phyloP scores from a whole-genome alignment of 2,797 vertebrate species.

The Labeo calbasu region DNA sequence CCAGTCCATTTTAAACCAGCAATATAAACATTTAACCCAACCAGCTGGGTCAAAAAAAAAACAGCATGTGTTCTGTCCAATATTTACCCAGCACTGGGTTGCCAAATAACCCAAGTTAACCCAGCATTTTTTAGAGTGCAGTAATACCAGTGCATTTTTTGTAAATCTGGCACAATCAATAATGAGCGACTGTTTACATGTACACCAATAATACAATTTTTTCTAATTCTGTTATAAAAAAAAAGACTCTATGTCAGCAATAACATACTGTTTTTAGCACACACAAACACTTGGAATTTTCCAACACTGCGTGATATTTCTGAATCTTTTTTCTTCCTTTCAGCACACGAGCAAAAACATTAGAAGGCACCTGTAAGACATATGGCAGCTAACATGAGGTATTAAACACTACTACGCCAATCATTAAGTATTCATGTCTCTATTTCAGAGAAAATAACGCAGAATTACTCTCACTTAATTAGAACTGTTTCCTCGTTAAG shows the following conservation, averaged over 20 bases:
- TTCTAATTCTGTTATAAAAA: not conserved
- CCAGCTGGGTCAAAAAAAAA: no score
- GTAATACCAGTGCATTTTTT: not conserved
- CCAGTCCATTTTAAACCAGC: no score
- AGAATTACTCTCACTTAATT: constrained; percentile 75
- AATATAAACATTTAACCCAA: no score
- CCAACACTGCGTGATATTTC: not conserved
- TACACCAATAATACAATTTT: not conserved
- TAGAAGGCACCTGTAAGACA: constrained; percentile 27
- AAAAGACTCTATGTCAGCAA: not conserved
- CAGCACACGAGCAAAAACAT: constrained; percentile 7
- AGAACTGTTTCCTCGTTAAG: constrained; percentile 68
- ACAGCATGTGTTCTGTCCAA: no score
- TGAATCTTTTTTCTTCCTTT: not conserved
- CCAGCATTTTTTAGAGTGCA: not conserved
- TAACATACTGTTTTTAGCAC: not conserved
- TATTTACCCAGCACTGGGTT: no score
- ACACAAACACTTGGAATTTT: not conserved
- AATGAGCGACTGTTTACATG: not conserved
- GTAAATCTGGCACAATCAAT: not conserved
- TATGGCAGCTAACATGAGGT: constrained; percentile 49
- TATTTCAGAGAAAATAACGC: constrained; percentile 68
- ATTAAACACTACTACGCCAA: constrained; percentile 70
- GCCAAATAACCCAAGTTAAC: no score
- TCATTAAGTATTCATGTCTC: constrained; percentile 75